Percentiles rank a stretch among this genome's conserved stretches.
Evolutionary conservation across 2,888 invertebrate genomes (phyloP).

Genomic region (Xanthorhoe designata): DNA sequence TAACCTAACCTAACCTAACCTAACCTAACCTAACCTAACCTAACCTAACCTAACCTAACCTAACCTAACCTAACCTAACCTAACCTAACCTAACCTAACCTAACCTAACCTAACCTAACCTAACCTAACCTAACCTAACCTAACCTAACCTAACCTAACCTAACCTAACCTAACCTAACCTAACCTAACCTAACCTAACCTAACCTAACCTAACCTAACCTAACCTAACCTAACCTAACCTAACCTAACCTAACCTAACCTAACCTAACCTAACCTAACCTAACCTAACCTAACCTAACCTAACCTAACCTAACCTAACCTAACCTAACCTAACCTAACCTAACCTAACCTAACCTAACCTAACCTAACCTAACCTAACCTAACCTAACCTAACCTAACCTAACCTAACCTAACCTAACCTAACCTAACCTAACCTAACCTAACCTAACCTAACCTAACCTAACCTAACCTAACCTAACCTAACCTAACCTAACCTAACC

Average conservation of each 20-base stretch:
- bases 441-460: conserved; percentile 1
- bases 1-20: conserved; percentile 1
- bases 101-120: conserved; percentile 1
- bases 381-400: conserved; percentile 1
- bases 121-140: conserved; percentile 1
- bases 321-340: conserved; percentile 1
- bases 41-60: conserved; percentile 1
- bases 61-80: conserved; percentile 1
- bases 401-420: conserved; percentile 1
- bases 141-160: conserved; percentile 1
- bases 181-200: conserved; percentile 1
- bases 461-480: conserved; percentile 1
- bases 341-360: conserved; percentile 1
- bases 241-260: conserved; percentile 1
- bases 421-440: conserved; percentile 1
- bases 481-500: conserved; percentile 1
- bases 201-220: conserved; percentile 1
- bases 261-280: conserved; percentile 1
- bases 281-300: conserved; percentile 1
- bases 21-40: conserved; percentile 1
- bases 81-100: conserved; percentile 1
- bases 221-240: conserved; percentile 1
- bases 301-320: conserved; percentile 1
- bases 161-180: conserved; percentile 1
- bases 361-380: conserved; percentile 1